Conservation (phyloP, 2,113 vertebrate genomes). For the Eonycteris spelaea region DNA sequence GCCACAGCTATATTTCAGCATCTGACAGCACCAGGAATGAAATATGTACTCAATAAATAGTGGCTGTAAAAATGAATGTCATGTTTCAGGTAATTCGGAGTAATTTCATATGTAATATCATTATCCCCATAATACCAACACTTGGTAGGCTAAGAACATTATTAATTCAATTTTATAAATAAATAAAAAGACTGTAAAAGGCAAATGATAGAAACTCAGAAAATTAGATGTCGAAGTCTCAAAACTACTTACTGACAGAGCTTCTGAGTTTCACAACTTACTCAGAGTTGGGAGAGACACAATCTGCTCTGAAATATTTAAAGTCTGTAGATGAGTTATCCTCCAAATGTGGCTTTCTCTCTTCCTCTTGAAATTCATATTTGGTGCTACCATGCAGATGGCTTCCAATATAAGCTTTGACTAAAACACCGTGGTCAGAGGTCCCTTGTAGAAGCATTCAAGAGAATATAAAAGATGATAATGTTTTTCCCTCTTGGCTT, state of each 20-base stretch:
- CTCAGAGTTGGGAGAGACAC: background rate
- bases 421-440: background rate
- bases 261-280: background rate
- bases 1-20: background rate
- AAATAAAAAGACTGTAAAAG: background rate
- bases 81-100: background rate
- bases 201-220: background rate
- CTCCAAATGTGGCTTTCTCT: background rate
- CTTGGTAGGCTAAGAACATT: background rate
- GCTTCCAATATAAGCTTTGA: background rate
- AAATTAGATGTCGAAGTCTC: background rate
- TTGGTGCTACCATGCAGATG: background rate
- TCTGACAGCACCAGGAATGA: background rate
- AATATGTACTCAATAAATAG: background rate
- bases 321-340: background rate
- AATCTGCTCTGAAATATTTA: conserved; percentile 21
- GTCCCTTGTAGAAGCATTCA: background rate
- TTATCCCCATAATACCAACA: background rate
- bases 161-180: conserved; percentile 8
- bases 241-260: background rate
- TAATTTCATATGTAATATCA: background rate
- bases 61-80: background rate
- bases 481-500: background rate
- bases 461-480: background rate
- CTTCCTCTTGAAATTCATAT: background rate